Percentiles rank a stretch among this genome's conserved stretches.
Conservation (phyloP, 2,888 invertebrate species). For the Chrysolina haemoptera region DNA sequence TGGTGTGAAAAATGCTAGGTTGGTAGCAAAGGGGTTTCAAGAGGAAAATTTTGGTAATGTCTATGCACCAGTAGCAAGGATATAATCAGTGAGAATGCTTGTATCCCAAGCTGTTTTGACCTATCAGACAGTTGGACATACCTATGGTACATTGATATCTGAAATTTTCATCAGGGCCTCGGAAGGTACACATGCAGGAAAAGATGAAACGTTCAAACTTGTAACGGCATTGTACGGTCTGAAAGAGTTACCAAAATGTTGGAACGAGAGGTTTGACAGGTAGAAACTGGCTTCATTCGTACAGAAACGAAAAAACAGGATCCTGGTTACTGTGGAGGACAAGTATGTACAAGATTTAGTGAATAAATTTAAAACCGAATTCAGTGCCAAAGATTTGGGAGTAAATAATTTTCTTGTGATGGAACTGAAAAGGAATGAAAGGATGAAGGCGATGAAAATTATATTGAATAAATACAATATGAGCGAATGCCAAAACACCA, state of each 20-base stretch:
- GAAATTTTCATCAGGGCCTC: constrained; percentile 36
- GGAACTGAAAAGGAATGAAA: background rate
- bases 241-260: background rate
- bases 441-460: background rate
- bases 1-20: constrained; percentile 36
- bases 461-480: background rate
- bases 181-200: constrained; percentile 29
- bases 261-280: background rate
- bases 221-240: constrained; percentile 1
- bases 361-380: background rate
- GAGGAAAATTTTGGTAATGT: constrained; percentile 31
- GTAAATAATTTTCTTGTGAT: background rate
- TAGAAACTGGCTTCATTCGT: background rate
- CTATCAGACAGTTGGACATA: constrained; percentile 26
- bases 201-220: constrained; percentile 23
- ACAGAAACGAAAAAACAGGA: background rate
- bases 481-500: too few species aligned
- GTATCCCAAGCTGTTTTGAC: background rate
- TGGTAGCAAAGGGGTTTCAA: constrained; percentile 39
- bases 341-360: background rate
- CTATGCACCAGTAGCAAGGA: constrained; percentile 31
- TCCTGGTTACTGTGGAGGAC: background rate
- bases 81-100: constrained; percentile 5
- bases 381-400: background rate
- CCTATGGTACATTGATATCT: constrained; percentile 39